Percentiles rank a stretch among this genome's conserved stretches.
These are phyloP conservation scores for Struthidea cinerea DNA, from an alignment of 2,113 vertebrate species.

Conservation along the genomic window DNA sequence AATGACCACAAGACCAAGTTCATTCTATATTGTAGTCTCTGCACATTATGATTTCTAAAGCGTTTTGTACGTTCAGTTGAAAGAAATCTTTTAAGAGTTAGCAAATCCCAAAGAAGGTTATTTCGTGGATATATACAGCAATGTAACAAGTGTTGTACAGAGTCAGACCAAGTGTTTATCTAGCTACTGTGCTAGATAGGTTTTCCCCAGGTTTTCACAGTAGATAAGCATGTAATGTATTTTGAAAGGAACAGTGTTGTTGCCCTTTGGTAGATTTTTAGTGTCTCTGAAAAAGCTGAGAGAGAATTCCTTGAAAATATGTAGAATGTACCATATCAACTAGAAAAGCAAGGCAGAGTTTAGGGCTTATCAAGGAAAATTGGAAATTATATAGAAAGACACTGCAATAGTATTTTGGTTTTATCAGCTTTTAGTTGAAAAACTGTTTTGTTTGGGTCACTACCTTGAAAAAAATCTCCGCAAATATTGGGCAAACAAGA, in stretches of 20 bases:
- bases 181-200: not conserved
- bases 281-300: not conserved
- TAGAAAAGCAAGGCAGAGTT: not conserved
- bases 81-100: not conserved
- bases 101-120: not conserved
- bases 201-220: slow-evolving; percentile 1
- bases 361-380: not conserved
- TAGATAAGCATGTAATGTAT: not conserved
- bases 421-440: not conserved
- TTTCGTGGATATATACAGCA: not conserved
- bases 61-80: not conserved
- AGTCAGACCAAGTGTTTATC: not conserved
- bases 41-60: not conserved
- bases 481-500: not conserved
- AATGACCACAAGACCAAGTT: not conserved
- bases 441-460: not conserved
- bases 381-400: not conserved
- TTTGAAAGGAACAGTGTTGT: not conserved
- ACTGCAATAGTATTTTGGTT: not conserved
- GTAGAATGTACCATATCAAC: not conserved
- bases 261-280: not conserved
- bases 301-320: not conserved
- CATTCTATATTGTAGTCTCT: not conserved
- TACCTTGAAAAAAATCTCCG: not conserved
- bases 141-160: not conserved